phyloP scores from a whole-genome alignment of 2,888 invertebrate species.

The Eucera pruinosa region DNA sequence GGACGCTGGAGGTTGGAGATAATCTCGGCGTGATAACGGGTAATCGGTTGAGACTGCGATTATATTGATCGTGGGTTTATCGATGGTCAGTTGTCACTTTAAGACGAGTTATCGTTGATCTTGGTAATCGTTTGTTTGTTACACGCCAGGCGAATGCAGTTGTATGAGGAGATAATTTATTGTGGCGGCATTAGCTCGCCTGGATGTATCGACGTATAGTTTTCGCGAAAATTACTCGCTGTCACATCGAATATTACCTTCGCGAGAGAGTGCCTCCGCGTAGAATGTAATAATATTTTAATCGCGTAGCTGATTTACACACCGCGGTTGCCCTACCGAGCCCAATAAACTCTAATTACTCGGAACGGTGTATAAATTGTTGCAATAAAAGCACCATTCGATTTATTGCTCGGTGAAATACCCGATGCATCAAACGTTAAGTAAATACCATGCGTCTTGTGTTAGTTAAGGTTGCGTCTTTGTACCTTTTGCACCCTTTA shows the following conservation, averaged over 20 bases:
- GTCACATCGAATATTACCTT: constrained; percentile 15
- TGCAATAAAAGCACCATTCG: constrained; percentile 13
- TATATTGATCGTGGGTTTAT: constrained; percentile 23
- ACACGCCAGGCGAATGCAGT: constrained; percentile 5
- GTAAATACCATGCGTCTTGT: background rate
- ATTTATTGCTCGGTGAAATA: constrained; percentile 20
- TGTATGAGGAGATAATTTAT: constrained; percentile 21
- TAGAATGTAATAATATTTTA: constrained; percentile 27
- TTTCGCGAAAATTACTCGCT: constrained; percentile 29
- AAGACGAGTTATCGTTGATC: constrained; percentile 28
- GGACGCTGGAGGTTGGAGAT: constrained; percentile 1
- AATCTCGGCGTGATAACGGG: background rate
- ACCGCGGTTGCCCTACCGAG: background rate
- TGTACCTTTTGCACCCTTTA: background rate
- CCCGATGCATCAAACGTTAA: background rate
- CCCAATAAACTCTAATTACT: constrained; percentile 25
- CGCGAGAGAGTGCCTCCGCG: background rate
- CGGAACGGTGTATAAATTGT: constrained; percentile 19
- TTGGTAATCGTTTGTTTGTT: constrained; percentile 25
- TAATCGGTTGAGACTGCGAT: constrained; percentile 18
- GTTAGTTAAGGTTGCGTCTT: background rate
- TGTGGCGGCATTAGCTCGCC: background rate
- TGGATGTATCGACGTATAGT: no score
- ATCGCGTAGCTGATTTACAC: constrained; percentile 24
- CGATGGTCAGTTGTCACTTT: constrained; percentile 33